A percentile compares a stretch with the other conserved stretches of the same genome.
Evolutionary conservation across 2,888 invertebrate genomes (phyloP).

Genomic region (Pterobdella sp.): DNA sequence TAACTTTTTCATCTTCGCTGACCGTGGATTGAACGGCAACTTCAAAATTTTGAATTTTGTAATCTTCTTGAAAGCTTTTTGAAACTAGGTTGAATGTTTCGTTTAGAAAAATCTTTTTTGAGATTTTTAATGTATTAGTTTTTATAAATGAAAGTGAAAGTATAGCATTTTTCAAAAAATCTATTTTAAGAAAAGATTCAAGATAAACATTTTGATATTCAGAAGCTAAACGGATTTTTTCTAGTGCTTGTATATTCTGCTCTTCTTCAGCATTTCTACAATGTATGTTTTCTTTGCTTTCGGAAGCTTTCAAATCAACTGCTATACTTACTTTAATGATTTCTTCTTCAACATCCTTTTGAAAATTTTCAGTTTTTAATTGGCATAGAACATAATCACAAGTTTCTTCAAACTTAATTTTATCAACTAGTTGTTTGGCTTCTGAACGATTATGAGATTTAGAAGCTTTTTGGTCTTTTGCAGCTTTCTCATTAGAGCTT

Average conservation of each 20-base stretch:
- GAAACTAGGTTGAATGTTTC: not conserved
- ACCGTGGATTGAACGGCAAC: not conserved
- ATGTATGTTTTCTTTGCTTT: constrained; percentile 5
- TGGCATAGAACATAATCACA: not conserved
- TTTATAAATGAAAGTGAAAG: not conserved
- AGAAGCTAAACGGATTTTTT: not conserved
- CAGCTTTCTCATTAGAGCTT: too few species aligned
- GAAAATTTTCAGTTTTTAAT: not conserved
- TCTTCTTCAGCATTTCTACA: not conserved
- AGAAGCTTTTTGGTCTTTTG: not conserved
- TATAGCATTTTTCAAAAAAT: not conserved
- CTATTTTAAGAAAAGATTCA: not conserved
- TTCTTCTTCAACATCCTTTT: not conserved
- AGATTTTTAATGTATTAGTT: not conserved
- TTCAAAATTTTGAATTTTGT: not conserved
- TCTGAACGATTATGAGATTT: too few species aligned
- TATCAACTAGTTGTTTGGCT: not conserved
- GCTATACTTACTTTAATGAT: not conserved
- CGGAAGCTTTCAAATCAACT: not conserved
- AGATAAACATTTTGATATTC: not conserved
- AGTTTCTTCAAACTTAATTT: not conserved
- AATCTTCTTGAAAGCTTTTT: not conserved
- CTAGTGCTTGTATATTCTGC: not conserved
- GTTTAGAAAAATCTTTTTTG: not conserved
- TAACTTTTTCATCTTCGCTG: not conserved